These are phyloP conservation scores for Irena cyanogastra DNA, from an alignment of 2,113 vertebrate genomes.

Conservation along the genomic window DNA sequence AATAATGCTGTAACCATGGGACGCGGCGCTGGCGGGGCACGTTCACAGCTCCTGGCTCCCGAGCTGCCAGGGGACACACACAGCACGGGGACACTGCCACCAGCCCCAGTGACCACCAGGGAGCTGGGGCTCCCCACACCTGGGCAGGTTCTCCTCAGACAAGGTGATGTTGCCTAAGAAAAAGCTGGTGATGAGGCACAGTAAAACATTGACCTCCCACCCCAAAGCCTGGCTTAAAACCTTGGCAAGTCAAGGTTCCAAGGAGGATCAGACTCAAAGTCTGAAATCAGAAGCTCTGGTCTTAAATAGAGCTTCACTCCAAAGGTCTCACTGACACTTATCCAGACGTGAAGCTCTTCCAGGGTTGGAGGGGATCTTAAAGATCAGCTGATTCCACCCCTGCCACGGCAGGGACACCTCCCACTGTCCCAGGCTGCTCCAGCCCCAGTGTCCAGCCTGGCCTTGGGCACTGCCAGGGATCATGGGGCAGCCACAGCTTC, in stretches of 20 bases:
- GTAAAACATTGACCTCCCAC: not conserved
- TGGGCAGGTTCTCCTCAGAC: not conserved
- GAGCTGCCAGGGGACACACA: conserved; percentile 75
- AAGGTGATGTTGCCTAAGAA: accelerated
- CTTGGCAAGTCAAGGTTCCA: not conserved
- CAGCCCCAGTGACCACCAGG: not conserved
- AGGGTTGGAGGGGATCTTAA: not conserved
- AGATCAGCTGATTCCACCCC: not conserved
- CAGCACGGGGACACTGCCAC: conserved; percentile 48
- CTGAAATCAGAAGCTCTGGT: not conserved
- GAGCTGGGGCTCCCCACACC: not conserved
- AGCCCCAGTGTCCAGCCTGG: not conserved
- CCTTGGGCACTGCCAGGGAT: not conserved
- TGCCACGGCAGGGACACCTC: not conserved
- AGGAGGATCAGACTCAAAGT: not conserved
- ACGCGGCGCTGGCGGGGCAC: conserved; percentile 70
- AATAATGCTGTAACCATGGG: conserved; percentile 79
- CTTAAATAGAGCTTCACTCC: not conserved
- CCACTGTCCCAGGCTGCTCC: not conserved
- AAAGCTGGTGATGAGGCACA: accelerated
- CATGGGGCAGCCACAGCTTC: not conserved
- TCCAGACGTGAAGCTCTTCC: not conserved
- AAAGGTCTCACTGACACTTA: not conserved
- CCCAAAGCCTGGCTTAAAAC: not conserved
- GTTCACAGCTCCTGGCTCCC: conserved; percentile 72